Percentiles rank a stretch among this genome's conserved stretches.
These are phyloP conservation scores for Ceratina australensis DNA, from an alignment of 1,140 invertebrate genomes.

Conservation along the genomic window DNA sequence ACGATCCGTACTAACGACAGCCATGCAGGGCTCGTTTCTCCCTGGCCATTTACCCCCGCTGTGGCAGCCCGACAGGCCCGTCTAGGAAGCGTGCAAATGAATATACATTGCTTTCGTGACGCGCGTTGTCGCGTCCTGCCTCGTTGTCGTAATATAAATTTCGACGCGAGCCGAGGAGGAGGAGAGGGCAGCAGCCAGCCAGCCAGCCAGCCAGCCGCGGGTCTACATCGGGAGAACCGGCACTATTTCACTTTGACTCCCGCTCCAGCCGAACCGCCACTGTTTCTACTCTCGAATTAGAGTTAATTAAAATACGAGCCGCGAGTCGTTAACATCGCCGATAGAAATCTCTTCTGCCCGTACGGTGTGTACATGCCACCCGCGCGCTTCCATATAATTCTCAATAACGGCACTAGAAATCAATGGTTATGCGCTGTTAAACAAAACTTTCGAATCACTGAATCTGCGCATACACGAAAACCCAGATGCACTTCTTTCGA, in stretches of 20 bases:
- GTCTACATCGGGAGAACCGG: constrained; percentile 4
- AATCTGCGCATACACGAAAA: no score
- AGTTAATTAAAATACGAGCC: constrained; percentile 65
- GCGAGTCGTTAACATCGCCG: constrained; percentile 52
- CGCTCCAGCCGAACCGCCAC: constrained; percentile 43
- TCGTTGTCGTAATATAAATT: constrained; percentile 59
- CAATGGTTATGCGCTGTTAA: constrained; percentile 5
- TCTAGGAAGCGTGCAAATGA: constrained; percentile 59
- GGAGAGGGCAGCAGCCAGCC: no score
- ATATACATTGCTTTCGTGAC: constrained; percentile 63
- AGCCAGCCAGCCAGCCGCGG: no score
- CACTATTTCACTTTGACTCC: constrained; percentile 59
- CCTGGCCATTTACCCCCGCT: no score
- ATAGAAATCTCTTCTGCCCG: constrained; percentile 51
- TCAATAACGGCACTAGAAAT: background rate
- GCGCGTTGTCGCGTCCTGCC: constrained; percentile 39
- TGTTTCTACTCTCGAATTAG: constrained; percentile 58
- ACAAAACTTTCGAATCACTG: background rate
- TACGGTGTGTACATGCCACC: no score
- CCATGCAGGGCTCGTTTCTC: background rate
- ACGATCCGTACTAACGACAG: constrained; percentile 37
- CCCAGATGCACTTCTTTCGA: no score
- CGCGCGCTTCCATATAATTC: background rate
- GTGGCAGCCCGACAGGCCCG: background rate
- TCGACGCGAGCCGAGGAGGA: constrained; percentile 40